Base-by-base conservation (phyloP, 92 coral and sea anemone genomes). In the Epizoanthus illoricatus region DNA sequence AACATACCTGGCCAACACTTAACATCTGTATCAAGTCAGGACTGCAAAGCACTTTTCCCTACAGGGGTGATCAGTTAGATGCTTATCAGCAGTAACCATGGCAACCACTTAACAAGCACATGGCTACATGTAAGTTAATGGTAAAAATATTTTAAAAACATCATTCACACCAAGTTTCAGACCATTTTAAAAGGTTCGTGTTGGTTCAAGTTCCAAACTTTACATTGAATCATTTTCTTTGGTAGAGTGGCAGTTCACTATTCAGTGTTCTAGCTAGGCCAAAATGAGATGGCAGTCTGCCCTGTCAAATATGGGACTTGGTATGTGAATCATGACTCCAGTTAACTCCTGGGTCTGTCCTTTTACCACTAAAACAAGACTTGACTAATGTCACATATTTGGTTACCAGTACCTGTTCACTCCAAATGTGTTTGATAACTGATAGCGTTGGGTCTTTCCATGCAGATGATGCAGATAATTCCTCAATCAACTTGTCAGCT, bases 11-110 rank as follows among this genome's bases (percentile, higher is more conserved):
- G 60, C 98, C 98, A 65, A 95, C 90, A 80, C 89, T 93, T 16
- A 95, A 83, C 17, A 86, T 88, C 71, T 91, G 89, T 19, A 73
- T 67, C 59, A 94, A 76, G 74, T 91, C 94, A 62, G 98, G 88
- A 79, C 91, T 93, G 83, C 96, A 91, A 71, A 95, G 70, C 55
- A 93, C 76, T 39, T 93, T 94, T 17, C 98, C 98, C 98, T 95
- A 66, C 33, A 84, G 86, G 19, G 55, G 36, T 69, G 12, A 59
- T 64, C 10, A 68, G 47, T 52, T 21, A 39, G 28, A 5, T 78
- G 49, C 8, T 5, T 7, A 5, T 43, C 49, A 43, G 7, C 9
- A 52, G 56, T 52, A 52, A 52, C 10, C 56, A 52, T 8, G 10
- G 0, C 56, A 52, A 52, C 11, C 56, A 10, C 10, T 9, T 11